Base-by-base conservation (phyloP, 1,140 invertebrate genomes). In the Drosophila saltans region DNA sequence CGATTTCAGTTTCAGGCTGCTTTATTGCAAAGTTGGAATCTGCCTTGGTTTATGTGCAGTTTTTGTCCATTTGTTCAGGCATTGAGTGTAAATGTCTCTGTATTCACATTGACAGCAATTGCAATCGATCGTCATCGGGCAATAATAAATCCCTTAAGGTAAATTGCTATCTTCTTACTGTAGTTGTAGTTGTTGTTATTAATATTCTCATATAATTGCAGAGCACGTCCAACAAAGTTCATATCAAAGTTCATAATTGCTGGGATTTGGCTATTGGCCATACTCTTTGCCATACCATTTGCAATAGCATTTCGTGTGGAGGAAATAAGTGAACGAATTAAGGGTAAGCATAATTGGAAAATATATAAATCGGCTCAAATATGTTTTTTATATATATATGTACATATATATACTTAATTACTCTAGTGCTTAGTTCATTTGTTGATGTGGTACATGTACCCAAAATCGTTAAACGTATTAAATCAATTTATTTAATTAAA, bases 21-120 rank as follows among this genome's bases (percentile, higher is more conserved):
- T 2, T 88, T 97, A 11, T 93, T 97, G 1, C 96, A 97, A 91
- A 91, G 95, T 71, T 97, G 97, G 97, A 94, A 96, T 70, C 92
- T 97, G n/a, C 96, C 96, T 0, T 91, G 95, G 75, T 96, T 97
- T 89, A 96, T 97, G 95, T 97, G 97, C 88, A 93, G 95, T 0
- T 95, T 97, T 81, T 97, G 96, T 75, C 96, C 96, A 0, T 97
- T 97, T 91, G 95, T 97, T 1, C 96, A 97, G 92, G 93, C 94
- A 0, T 86, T 97, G 1, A 96, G 95, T 70, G 96, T 97, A 1
- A 97, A 96, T 83, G 96, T 97, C 10, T 96, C 95, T 57, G 95
- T 97, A 8, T 97, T 97, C 81, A 97, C 96, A 0, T 92, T 97
- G 24, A 96, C 96, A 5, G 96, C 96, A 64, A 97, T 97, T 48